Conservation (phyloP, 2,888 invertebrate genomes). For the Xestia sexstrigata region DNA sequence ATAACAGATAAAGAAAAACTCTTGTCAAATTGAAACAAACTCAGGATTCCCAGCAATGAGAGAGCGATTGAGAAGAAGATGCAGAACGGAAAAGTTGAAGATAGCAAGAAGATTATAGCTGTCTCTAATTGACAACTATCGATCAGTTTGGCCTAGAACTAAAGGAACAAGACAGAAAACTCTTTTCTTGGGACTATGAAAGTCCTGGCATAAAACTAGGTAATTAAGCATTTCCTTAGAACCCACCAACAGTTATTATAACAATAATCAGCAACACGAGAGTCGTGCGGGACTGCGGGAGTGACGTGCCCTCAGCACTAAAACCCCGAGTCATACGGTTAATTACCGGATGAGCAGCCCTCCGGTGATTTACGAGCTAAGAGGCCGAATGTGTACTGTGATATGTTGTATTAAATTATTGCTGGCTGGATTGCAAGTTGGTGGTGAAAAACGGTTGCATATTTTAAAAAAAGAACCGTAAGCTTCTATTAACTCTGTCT, state of each 20-base stretch:
- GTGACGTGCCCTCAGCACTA: constrained; percentile 66
- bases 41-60: background rate
- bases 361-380: constrained; percentile 79
- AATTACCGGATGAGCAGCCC: constrained; percentile 78
- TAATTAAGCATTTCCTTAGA: constrained; percentile 6
- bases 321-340: constrained; percentile 77
- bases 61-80: background rate
- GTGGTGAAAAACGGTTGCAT: background rate
- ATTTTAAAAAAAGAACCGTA: background rate
- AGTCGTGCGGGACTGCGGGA: constrained; percentile 34
- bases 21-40: background rate
- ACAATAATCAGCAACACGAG: constrained; percentile 55
- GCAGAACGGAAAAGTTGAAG: background rate
- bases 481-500: background rate
- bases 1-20: background rate
- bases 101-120: background rate
- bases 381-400: constrained; percentile 66
- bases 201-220: background rate
- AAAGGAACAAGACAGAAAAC: background rate
- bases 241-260: constrained; percentile 28
- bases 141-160: background rate
- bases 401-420: constrained; percentile 66
- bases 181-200: background rate
- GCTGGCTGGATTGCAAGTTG: constrained; percentile 52
- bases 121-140: background rate